These are phyloP conservation scores for Margarornis squamiger DNA, from an alignment of 2,797 vertebrate species.

Conservation along the genomic window DNA sequence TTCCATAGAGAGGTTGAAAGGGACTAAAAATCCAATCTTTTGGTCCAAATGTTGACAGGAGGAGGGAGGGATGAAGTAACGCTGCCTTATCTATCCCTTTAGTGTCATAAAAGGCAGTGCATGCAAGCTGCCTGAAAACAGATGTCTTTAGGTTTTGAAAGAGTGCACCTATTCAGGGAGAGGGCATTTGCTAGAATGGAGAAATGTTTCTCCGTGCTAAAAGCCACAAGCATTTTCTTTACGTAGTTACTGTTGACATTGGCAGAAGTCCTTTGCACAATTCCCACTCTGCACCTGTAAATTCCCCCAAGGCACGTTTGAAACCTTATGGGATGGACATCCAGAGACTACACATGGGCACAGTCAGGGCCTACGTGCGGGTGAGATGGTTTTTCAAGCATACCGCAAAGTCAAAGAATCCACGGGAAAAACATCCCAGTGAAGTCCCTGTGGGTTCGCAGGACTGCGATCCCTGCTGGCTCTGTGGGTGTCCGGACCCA, in stretches of 20 bases:
- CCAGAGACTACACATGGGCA: not conserved
- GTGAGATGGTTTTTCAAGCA: not conserved
- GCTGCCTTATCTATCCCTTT: not conserved
- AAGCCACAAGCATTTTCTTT: constrained; percentile 55
- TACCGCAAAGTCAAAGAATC: not conserved
- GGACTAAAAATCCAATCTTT: not conserved
- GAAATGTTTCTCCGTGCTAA: not conserved
- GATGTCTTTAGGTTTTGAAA: not conserved
- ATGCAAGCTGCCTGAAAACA: not conserved
- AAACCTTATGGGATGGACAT: not conserved
- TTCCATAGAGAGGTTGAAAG: not conserved
- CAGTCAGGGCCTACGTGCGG: fast-evolving
- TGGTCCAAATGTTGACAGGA: not conserved
- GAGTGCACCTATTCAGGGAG: not conserved
- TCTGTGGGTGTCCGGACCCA: constrained; percentile 46
- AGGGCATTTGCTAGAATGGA: not conserved
- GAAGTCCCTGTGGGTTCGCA: not conserved
- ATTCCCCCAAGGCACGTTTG: not conserved
- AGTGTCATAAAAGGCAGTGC: not conserved
- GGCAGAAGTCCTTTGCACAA: not conserved
- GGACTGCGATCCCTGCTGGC: not conserved
- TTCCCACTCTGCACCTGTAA: constrained; percentile 44
- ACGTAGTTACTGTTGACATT: not conserved
- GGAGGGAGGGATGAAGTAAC: not conserved
- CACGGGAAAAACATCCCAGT: not conserved